A percentile compares a stretch with the other conserved stretches of the same genome.
phyloP scores from a whole-genome alignment of 2,113 vertebrate genomes.

The Cyprinodon tularosa region DNA sequence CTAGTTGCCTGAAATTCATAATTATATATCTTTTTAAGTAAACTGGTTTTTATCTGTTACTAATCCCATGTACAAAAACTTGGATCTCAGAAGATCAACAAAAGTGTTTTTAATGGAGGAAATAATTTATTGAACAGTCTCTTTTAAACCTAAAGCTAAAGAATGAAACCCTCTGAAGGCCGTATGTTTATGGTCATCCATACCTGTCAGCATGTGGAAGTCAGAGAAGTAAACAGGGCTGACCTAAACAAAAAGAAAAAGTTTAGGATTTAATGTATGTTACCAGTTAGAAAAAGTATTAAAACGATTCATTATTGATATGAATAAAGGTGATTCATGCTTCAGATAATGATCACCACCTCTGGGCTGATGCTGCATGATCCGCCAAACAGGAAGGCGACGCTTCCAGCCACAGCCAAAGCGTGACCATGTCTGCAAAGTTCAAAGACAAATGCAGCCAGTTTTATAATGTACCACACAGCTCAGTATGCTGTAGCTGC shows the following conservation, averaged over 20 bases:
- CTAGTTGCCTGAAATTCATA: too few relatives aligned
- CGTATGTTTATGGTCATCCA: neutral
- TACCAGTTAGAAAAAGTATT: neutral
- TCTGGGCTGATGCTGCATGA: constrained; percentile 51
- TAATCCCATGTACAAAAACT: too few relatives aligned
- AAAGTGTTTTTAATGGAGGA: neutral
- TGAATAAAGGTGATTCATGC: neutral
- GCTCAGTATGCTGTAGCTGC: neutral
- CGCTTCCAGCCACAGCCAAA: constrained; percentile 74
- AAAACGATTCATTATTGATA: neutral
- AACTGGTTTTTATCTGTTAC: too few relatives aligned
- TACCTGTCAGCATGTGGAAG: constrained; percentile 84
- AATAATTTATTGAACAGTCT: neutral
- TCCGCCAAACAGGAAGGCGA: constrained; percentile 81
- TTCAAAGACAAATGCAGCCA: neutral
- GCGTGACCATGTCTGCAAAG: constrained; percentile 72
- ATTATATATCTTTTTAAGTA: too few relatives aligned
- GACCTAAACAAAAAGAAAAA: constrained; percentile 52
- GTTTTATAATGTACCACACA: neutral
- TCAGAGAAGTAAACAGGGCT: constrained; percentile 75
- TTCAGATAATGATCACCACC: constrained; percentile 28
- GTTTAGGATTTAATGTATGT: neutral
- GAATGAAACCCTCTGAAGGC: neutral
- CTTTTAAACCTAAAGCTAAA: neutral
- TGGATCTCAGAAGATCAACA: neutral